These are phyloP conservation scores for Gouania willdenowi DNA, from an alignment of 2,797 vertebrate species.

Conservation along the genomic window DNA sequence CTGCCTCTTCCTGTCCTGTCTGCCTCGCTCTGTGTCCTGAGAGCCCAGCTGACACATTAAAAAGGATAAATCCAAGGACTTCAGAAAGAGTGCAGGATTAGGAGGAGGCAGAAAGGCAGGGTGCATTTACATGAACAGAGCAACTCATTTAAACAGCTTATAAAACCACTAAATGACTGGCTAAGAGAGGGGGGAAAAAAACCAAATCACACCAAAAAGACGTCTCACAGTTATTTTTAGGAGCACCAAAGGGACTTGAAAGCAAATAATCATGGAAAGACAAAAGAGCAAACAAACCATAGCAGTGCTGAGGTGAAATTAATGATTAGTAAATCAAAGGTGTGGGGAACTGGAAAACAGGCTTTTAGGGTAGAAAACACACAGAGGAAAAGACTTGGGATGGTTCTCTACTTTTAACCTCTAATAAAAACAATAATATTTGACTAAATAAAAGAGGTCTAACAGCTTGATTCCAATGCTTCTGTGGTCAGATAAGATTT, in stretches of 20 bases:
- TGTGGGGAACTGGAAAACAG: conserved; percentile 26
- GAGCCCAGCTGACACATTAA: conserved; percentile 43
- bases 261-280: conserved; percentile 39
- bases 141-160: conserved; percentile 7
- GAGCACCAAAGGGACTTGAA: conserved; percentile 11
- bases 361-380: conserved; percentile 13
- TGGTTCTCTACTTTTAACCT: conserved; percentile 15
- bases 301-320: conserved; percentile 46
- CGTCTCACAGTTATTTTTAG: conserved; percentile 43
- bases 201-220: too few relatives aligned
- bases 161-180: conserved; percentile 6
- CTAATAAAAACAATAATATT: conserved; percentile 1
- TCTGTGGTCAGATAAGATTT: conserved; percentile 1
- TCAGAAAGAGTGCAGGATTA: conserved; percentile 5
- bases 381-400: conserved; percentile 9
- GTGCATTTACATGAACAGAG: conserved; percentile 8
- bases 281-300: conserved; percentile 48
- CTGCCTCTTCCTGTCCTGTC: conserved; percentile 59
- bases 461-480: conserved; percentile 1
- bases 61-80: conserved; percentile 52
- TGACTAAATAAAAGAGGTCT: background rate
- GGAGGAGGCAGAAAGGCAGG: conserved; percentile 13
- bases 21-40: conserved; percentile 34
- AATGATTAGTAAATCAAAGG: conserved; percentile 47
- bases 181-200: too few relatives aligned